These are phyloP conservation scores for Neosilurus hyrtlii DNA, from an alignment of 2,797 vertebrate species.

Conservation along the genomic window DNA sequence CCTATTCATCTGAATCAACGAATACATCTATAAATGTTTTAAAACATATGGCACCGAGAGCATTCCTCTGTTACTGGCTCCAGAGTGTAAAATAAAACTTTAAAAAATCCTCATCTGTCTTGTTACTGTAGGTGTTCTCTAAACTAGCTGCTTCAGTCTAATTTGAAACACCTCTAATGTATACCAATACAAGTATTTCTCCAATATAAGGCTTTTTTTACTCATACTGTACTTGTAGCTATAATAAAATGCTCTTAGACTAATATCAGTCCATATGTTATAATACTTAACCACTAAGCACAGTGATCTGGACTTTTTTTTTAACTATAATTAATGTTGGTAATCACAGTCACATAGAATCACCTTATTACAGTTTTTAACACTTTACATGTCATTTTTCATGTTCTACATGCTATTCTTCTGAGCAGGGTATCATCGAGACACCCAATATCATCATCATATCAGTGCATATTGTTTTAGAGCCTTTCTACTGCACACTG, in stretches of 20 bases:
- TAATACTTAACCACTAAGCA: background rate
- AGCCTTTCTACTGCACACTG: background rate
- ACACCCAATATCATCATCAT: background rate
- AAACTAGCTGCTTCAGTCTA: slow-evolving; percentile 28
- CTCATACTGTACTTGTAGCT: background rate
- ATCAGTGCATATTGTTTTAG: background rate
- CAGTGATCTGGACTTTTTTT: background rate
- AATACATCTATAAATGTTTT: slow-evolving; percentile 33
- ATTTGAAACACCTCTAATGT: background rate
- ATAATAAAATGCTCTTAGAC: background rate
- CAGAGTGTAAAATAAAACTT: slow-evolving; percentile 32
- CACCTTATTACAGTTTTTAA: background rate
- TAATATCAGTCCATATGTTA: background rate
- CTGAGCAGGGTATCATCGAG: background rate
- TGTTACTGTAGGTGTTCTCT: slow-evolving; percentile 21
- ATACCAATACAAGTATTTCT: background rate
- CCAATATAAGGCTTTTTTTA: background rate
- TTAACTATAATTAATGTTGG: background rate
- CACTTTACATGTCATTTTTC: background rate
- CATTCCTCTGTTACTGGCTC: slow-evolving; percentile 27
- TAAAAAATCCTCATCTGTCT: slow-evolving; percentile 19
- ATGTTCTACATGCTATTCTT: background rate
- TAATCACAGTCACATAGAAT: background rate
- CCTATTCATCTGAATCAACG: slow-evolving; percentile 28
- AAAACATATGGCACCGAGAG: slow-evolving; percentile 48